phyloP scores from a whole-genome alignment of 2,113 vertebrate genomes.

The Crypturellus undulatus region DNA sequence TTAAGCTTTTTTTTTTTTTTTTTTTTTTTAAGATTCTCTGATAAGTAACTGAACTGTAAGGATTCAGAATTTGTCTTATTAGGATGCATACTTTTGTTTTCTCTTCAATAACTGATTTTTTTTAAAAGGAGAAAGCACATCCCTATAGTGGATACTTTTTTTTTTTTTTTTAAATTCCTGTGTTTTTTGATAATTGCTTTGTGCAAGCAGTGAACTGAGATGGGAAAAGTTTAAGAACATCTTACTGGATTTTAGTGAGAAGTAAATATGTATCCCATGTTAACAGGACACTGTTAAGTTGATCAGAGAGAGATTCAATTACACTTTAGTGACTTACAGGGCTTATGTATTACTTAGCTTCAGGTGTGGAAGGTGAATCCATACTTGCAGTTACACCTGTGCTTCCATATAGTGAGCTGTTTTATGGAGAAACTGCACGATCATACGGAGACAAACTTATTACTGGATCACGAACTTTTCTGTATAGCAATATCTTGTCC shows the following conservation, averaged over 20 bases:
- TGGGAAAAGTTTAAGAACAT: not conserved
- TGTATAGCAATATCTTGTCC: fast-evolving
- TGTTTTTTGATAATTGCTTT: not conserved
- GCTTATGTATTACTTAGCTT: not conserved
- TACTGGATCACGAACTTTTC: not conserved
- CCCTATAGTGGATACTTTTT: not conserved
- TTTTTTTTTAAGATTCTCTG: not conserved
- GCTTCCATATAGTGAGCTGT: not conserved
- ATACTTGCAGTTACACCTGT: no score
- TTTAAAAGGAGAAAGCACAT: not conserved
- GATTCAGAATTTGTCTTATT: not conserved
- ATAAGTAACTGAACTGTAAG: not conserved
- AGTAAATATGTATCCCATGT: not conserved
- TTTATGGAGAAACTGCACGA: not conserved
- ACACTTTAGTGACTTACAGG: not conserved
- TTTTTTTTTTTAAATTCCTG: not conserved
- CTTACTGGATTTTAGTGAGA: not conserved
- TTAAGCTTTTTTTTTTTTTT: not conserved
- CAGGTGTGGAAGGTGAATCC: not conserved
- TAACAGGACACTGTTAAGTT: not conserved
- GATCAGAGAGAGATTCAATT: not conserved
- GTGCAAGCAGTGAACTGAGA: not conserved
- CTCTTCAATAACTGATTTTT: not conserved
- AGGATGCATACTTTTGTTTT: not conserved
- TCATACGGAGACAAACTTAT: not conserved